Evolutionary conservation across 2,888 invertebrate genomes (phyloP).

Genomic region (Heliconius hortense): DNA sequence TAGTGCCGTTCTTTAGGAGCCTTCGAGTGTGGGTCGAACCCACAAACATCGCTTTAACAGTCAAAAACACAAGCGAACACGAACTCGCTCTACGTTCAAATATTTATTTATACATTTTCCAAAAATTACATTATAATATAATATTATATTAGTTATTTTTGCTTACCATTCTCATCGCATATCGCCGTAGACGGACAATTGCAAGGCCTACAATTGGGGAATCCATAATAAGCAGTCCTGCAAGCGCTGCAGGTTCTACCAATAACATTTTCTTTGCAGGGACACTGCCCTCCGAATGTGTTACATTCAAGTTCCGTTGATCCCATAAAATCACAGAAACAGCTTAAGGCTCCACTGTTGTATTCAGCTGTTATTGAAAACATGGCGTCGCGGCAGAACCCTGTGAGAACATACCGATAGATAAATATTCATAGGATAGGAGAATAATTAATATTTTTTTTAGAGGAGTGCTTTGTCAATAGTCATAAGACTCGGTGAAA

Average conservation of each 20-base stretch:
- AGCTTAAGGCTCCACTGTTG: conserved; percentile 95
- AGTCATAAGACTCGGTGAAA: too few species aligned
- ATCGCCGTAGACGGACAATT: conserved; percentile 92
- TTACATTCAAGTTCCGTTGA: conserved; percentile 93
- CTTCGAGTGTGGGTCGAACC: too few species aligned
- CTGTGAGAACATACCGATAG: conserved; percentile 58
- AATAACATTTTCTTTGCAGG: conserved; percentile 95
- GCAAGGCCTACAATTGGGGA: conserved; percentile 95
- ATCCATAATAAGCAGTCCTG: conserved; percentile 96
- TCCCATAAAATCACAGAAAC: conserved; percentile 94
- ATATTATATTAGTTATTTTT: background rate
- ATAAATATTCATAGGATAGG: background rate
- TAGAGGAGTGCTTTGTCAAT: too few species aligned
- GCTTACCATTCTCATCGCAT: conserved; percentile 85
- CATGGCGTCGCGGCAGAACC: conserved; percentile 94
- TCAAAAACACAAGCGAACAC: too few species aligned
- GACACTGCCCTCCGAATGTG: conserved; percentile 97
- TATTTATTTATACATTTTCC: too few species aligned
- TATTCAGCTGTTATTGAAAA: conserved; percentile 97
- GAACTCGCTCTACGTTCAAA: too few species aligned
- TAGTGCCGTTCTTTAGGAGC: too few species aligned
- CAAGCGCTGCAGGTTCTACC: conserved; percentile 93
- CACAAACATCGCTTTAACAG: too few species aligned
- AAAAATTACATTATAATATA: too few species aligned
- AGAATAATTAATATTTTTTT: background rate